phyloP scores from a whole-genome alignment of 1,140 invertebrate species.

The Drosophila insularis region DNA sequence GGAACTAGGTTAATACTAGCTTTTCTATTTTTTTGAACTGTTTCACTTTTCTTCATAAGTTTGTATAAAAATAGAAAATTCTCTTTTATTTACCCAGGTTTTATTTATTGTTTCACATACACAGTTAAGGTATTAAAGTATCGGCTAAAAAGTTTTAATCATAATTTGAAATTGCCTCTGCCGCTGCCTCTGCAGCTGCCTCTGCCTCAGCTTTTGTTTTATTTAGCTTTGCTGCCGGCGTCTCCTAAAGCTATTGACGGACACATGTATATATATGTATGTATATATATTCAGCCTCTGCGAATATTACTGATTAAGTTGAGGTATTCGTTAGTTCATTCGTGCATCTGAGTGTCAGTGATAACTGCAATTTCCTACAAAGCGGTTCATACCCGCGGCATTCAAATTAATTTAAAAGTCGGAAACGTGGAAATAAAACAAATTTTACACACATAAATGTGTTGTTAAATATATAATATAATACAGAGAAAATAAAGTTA shows the following conservation, averaged over 20 bases:
- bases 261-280: background rate
- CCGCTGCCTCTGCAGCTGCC: background rate
- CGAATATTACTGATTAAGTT: constrained; percentile 47
- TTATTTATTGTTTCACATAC: no score
- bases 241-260: background rate
- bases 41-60: no score
- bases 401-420: constrained; percentile 21
- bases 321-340: constrained; percentile 45
- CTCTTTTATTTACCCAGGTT: no score
- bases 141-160: background rate
- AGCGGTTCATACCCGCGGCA: constrained; percentile 39
- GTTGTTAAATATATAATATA: background rate
- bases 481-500: background rate
- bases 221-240: background rate
- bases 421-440: constrained; percentile 14
- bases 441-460: background rate
- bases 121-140: background rate
- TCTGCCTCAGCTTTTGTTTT: background rate
- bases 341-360: constrained; percentile 51
- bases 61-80: no score
- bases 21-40: no score
- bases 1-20: no score
- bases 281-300: background rate
- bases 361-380: constrained; percentile 58
- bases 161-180: background rate